Evolutionary conservation across 2,797 vertebrate genomes (phyloP).

Genomic region (Danio tinwini): DNA sequence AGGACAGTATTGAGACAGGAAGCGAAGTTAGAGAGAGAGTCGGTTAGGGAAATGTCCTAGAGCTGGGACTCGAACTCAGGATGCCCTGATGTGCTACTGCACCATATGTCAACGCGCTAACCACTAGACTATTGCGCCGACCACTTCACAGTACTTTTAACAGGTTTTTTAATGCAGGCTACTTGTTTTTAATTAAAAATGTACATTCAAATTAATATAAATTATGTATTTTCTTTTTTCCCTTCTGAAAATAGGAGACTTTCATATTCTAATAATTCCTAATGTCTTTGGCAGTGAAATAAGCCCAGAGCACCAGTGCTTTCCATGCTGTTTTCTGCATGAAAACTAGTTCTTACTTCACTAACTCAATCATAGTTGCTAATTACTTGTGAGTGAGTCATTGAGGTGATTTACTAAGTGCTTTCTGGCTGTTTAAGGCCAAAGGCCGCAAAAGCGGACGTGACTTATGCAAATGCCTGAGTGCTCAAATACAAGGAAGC

Average conservation of each 20-base stretch:
- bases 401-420: slow-evolving; percentile 22
- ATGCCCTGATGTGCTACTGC: no score
- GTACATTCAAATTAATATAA: not conserved
- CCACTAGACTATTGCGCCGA: no score
- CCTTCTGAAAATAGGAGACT: not conserved
- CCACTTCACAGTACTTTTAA: no score
- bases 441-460: not conserved
- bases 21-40: no score
- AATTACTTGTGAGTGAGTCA: slow-evolving; percentile 29
- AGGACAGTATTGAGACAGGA: no score
- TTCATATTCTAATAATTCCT: not conserved
- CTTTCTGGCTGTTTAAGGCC: slow-evolving; percentile 29
- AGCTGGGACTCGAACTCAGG: no score
- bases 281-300: not conserved
- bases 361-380: slow-evolving; percentile 20
- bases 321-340: not conserved
- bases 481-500: not conserved
- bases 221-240: no score
- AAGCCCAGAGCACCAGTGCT: not conserved
- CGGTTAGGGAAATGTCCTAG: no score
- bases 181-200: not conserved
- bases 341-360: not conserved
- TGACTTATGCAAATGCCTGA: slow-evolving; percentile 24
- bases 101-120: no score
- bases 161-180: not conserved